Percentiles rank a stretch among this genome's conserved stretches.
These are phyloP conservation scores for Ditula angustiorana DNA, from an alignment of 2,888 invertebrate genomes.

Conservation along the genomic window DNA sequence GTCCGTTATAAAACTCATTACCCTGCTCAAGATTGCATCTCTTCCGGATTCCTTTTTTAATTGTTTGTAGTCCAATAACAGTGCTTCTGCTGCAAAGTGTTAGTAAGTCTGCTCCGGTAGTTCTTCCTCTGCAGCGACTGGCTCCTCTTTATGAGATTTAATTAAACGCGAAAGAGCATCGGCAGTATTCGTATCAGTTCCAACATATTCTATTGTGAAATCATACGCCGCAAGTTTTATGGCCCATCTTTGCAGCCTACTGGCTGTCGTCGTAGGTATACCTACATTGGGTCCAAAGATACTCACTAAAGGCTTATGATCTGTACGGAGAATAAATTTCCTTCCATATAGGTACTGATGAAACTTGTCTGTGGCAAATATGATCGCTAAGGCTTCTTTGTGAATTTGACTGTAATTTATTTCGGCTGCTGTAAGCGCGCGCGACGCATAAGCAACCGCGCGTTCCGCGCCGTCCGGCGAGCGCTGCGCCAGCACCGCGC, in stretches of 20 bases:
- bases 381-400: slow-evolving; percentile 20
- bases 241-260: slow-evolving; percentile 9
- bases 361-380: slow-evolving; percentile 16
- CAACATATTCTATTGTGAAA: not conserved
- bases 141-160: not conserved
- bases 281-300: slow-evolving; percentile 44
- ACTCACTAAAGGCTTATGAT: too few relatives aligned
- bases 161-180: slow-evolving; percentile 7
- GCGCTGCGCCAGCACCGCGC: slow-evolving; percentile 27
- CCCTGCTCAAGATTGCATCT: not conserved
- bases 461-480: slow-evolving; percentile 9
- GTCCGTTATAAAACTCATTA: not conserved
- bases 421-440: slow-evolving; percentile 37
- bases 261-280: slow-evolving; percentile 35
- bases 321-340: too few relatives aligned
- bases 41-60: not conserved
- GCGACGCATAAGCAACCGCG: slow-evolving; percentile 25
- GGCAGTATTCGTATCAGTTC: slow-evolving; percentile 1
- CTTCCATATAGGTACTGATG: slow-evolving; percentile 21
- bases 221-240: slow-evolving; percentile 10
- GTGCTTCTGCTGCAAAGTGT: not conserved
- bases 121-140: not conserved
- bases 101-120: slow-evolving; percentile 9
- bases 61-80: not conserved
- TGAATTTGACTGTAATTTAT: slow-evolving; percentile 13